These are phyloP conservation scores for Nasonia longicornis DNA, from an alignment of 1,140 invertebrate genomes.

Conservation along the genomic window DNA sequence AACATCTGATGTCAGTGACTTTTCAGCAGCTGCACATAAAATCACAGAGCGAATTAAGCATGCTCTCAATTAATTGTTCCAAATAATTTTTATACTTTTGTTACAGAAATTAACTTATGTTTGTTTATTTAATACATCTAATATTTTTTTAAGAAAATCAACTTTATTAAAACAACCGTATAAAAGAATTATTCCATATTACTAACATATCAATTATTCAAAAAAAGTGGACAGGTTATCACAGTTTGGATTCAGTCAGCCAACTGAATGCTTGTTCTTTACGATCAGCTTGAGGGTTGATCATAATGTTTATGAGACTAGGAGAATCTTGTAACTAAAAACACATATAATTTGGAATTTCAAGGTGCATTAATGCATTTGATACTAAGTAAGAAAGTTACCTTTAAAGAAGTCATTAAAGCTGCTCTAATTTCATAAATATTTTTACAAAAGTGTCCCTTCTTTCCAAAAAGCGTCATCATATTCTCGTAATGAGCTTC, in stretches of 20 bases:
- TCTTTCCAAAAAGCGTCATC: slow-evolving; percentile 85
- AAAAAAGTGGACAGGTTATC: slow-evolving; percentile 54
- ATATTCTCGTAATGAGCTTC: slow-evolving; percentile 90
- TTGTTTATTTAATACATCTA: slow-evolving; percentile 1
- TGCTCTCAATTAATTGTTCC: not conserved
- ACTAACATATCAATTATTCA: slow-evolving; percentile 20
- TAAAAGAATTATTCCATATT: not conserved
- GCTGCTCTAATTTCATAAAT: slow-evolving; percentile 81
- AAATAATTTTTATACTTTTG: not conserved
- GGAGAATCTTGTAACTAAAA: slow-evolving; percentile 76
- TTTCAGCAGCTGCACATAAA: slow-evolving; percentile 7
- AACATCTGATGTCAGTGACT: not conserved
- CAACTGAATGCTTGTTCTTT: slow-evolving; percentile 92
- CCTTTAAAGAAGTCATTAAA: slow-evolving; percentile 75
- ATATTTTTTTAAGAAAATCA: slow-evolving; percentile 29
- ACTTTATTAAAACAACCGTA: slow-evolving; percentile 27
- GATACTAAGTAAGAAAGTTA: slow-evolving; percentile 56
- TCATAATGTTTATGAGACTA: slow-evolving; percentile 91
- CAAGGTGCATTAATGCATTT: slow-evolving; percentile 16
- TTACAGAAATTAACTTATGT: slow-evolving; percentile 17
- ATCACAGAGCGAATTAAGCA: not conserved
- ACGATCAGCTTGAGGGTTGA: slow-evolving; percentile 87
- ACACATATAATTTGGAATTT: slow-evolving; percentile 35
- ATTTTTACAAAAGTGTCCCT: slow-evolving; percentile 84
- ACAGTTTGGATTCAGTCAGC: slow-evolving; percentile 92